Evolutionary conservation across 2,113 vertebrate species (phyloP).

Genomic region (Eupsittula cactorum): DNA sequence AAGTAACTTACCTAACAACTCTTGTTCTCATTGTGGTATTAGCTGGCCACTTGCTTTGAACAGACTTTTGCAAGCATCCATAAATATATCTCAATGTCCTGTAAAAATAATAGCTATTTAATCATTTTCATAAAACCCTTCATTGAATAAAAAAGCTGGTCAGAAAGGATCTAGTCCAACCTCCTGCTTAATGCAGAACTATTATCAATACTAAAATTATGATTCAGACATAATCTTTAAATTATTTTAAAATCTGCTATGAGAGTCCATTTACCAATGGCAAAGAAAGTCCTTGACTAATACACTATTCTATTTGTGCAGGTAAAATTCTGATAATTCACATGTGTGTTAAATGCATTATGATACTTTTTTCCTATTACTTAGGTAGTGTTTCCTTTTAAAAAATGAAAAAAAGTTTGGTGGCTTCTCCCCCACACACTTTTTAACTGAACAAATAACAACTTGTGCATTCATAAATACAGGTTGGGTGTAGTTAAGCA

Average conservation of each 20-base stretch:
- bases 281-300: neutral
- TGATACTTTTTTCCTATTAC: neutral
- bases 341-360: neutral
- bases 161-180: neutral
- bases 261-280: neutral
- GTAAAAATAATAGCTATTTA: constrained; percentile 66
- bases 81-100: constrained; percentile 95
- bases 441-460: constrained; percentile 10
- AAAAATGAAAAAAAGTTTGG: neutral
- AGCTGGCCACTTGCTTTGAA: constrained; percentile 93
- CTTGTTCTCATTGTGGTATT: constrained; percentile 96
- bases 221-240: neutral
- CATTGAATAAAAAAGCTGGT: neutral
- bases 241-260: neutral
- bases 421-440: neutral
- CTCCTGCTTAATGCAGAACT: neutral
- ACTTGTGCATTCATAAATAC: neutral
- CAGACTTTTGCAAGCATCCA: constrained; percentile 96
- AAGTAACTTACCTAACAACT: constrained; percentile 90
- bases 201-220: neutral
- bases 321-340: neutral
- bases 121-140: neutral
- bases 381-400: neutral
- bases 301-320: neutral
- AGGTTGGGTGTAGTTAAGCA: neutral